Conservation (phyloP, 2,888 invertebrate species). For the Xiphydria camelus region DNA sequence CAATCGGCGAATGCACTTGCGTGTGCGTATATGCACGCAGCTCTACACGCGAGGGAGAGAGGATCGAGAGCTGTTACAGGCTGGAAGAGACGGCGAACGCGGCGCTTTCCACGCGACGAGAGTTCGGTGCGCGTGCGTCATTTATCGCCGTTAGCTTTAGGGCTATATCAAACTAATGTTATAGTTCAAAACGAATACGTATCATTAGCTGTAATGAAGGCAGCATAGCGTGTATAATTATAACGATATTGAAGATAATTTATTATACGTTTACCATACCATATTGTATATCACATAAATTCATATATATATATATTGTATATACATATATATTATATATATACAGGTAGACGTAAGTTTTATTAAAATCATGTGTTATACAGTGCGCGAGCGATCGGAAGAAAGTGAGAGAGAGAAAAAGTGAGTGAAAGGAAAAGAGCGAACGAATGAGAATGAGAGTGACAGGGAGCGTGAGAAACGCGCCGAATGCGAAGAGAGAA, state of each 20-base stretch:
- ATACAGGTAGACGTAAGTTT: slow-evolving; percentile 16
- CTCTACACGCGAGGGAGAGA: too few species aligned
- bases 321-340: slow-evolving; percentile 24
- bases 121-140: too few species aligned
- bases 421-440: slow-evolving; percentile 4
- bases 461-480: too few species aligned
- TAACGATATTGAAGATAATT: slow-evolving; percentile 34
- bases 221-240: slow-evolving; percentile 6
- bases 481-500: not conserved
- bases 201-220: slow-evolving; percentile 42
- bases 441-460: not conserved
- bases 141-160: too few species aligned
- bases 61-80: too few species aligned
- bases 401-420: slow-evolving; percentile 6
- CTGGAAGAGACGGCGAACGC: too few species aligned
- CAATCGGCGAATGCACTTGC: too few species aligned
- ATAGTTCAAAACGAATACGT: slow-evolving; percentile 49
- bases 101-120: too few species aligned
- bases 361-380: slow-evolving; percentile 18
- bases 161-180: slow-evolving; percentile 41
- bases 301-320: slow-evolving; percentile 13
- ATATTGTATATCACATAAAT: slow-evolving; percentile 13
- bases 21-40: too few species aligned
- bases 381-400: not conserved
- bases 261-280: slow-evolving; percentile 42